Evolutionary conservation across 2,888 invertebrate species (phyloP).

Genomic region (Ophion ventricosus): DNA sequence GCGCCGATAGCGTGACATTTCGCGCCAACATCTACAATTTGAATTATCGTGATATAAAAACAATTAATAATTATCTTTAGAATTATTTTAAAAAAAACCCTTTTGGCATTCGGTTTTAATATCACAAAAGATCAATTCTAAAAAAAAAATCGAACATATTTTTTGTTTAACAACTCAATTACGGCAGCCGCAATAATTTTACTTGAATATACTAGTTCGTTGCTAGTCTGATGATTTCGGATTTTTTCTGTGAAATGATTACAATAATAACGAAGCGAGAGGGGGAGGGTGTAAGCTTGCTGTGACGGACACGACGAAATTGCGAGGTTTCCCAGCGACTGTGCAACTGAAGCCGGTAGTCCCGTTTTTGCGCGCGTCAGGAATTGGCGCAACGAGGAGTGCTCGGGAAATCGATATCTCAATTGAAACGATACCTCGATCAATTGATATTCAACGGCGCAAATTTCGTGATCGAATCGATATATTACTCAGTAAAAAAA

Average conservation of each 20-base stretch:
- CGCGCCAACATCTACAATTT: too few species aligned
- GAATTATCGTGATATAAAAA: too few species aligned
- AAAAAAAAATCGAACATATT: too few species aligned
- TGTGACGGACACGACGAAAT: not conserved
- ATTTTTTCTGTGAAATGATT: too few species aligned
- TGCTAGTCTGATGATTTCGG: not conserved
- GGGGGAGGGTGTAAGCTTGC: not conserved
- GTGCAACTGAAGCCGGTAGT: not conserved
- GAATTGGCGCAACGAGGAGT: not conserved
- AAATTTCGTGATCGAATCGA: not conserved
- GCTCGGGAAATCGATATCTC: not conserved
- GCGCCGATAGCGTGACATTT: too few species aligned
- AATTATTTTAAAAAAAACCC: too few species aligned
- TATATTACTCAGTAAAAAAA: not conserved
- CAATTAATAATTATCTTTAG: too few species aligned
- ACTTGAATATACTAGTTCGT: not conserved
- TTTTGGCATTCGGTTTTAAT: too few species aligned
- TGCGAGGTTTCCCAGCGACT: not conserved
- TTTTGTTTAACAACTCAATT: too few species aligned
- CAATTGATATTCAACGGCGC: not conserved
- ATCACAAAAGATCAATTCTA: too few species aligned
- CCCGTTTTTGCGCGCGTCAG: not conserved
- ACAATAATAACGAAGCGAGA: not conserved
- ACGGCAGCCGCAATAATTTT: not conserved
- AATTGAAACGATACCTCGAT: not conserved